Percentiles rank a stretch among this genome's conserved stretches.
These are phyloP conservation scores for Apistogramma diplotaenia DNA, from an alignment of 2,113 vertebrate genomes.

Conservation along the genomic window DNA sequence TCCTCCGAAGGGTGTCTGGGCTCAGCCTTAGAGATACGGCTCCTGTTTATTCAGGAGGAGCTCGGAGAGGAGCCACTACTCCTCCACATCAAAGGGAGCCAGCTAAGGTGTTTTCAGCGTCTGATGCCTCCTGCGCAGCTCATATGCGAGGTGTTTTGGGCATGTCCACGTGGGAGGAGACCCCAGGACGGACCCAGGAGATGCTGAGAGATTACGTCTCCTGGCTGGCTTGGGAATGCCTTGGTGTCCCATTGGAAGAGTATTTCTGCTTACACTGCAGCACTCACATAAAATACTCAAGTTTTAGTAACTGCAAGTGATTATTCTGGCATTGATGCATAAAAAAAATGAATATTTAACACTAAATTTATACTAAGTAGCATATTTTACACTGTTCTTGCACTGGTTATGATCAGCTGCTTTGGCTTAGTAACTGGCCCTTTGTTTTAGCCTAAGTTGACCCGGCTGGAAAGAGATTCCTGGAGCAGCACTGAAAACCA, in stretches of 20 bases:
- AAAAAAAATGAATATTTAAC: not conserved
- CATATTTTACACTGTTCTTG: not conserved
- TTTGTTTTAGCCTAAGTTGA: not conserved
- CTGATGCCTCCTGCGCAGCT: not conserved
- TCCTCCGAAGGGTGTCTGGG: not conserved
- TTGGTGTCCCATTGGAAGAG: not conserved
- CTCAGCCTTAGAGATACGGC: not conserved
- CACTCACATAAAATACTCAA: not conserved
- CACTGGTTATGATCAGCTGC: not conserved
- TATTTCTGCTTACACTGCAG: too few relatives aligned
- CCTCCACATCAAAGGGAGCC: not conserved
- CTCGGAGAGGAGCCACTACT: not conserved
- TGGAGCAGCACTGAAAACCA: not conserved
- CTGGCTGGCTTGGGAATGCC: not conserved
- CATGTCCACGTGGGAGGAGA: not conserved
- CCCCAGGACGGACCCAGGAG: not conserved
- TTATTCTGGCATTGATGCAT: not conserved
- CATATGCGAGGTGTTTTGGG: not conserved
- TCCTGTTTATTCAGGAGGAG: not conserved
- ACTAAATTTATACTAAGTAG: not conserved
- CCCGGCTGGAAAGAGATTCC: not conserved
- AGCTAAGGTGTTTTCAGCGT: too few relatives aligned
- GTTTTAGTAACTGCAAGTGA: not conserved
- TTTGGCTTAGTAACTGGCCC: not conserved
- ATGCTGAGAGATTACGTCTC: not conserved